phyloP scores from a whole-genome alignment of 2,113 vertebrate genomes.

The Cryptotis parvus region DNA sequence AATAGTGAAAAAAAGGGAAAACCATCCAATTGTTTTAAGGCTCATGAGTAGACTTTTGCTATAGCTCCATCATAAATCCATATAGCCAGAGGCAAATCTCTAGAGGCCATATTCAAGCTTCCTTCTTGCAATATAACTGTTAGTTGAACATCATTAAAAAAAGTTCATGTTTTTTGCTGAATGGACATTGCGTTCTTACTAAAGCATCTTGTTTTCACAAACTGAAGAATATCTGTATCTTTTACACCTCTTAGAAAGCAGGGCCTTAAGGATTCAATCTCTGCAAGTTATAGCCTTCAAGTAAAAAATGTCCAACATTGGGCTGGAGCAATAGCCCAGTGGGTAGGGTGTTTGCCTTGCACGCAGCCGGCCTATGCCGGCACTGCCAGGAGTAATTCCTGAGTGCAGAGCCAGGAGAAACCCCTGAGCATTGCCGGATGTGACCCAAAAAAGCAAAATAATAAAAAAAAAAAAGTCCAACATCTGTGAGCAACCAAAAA shows the following conservation, averaged over 20 bases:
- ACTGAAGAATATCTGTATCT: not conserved
- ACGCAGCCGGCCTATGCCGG: no score
- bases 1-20: not conserved
- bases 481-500: not conserved
- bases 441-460: no score
- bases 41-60: slow-evolving; percentile 35
- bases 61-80: not conserved
- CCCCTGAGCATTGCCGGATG: no score
- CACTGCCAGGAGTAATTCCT: no score
- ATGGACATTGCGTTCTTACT: not conserved
- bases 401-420: no score
- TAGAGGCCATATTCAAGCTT: not conserved
- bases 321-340: no score
- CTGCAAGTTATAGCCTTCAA: not conserved
- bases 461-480: no score
- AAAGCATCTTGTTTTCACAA: not conserved
- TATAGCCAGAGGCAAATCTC: not conserved
- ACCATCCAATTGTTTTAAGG: slow-evolving; percentile 26
- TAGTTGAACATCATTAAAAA: not conserved
- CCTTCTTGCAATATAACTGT: not conserved
- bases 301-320: not conserved
- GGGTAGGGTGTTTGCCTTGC: no score
- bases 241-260: slow-evolving; percentile 37
- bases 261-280: not conserved
- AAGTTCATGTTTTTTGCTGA: not conserved